Evolutionary conservation across 2,888 invertebrate genomes (phyloP).

Genomic region (Lasioglossum leucozonium): DNA sequence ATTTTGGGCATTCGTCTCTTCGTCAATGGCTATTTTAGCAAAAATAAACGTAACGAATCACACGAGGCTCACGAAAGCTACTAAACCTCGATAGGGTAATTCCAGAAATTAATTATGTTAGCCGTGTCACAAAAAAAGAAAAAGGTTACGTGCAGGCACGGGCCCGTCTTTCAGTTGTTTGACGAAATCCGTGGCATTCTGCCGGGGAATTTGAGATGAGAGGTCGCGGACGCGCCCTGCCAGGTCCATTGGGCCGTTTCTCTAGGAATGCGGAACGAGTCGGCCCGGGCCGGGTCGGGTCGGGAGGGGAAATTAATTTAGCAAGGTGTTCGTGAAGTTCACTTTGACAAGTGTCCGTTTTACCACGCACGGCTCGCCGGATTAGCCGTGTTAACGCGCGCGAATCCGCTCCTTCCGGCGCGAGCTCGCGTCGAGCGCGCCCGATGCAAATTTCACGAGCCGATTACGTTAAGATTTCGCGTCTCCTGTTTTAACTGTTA

Average conservation of each 20-base stretch:
- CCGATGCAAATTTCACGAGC: conserved; percentile 53
- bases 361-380: conserved; percentile 56
- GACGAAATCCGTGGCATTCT: conserved; percentile 70
- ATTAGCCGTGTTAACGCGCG: conserved; percentile 57
- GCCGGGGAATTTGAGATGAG: conserved; percentile 62
- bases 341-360: conserved; percentile 60
- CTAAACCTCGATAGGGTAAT: no score
- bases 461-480: conserved; percentile 48
- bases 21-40: no score
- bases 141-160: not conserved
- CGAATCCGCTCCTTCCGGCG: conserved; percentile 51
- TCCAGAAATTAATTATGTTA: no score
- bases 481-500: not conserved
- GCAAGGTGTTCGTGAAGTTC: conserved; percentile 57
- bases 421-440: conserved; percentile 29
- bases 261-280: conserved; percentile 75
- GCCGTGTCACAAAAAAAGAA: not conserved
- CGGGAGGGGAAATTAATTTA: conserved; percentile 75
- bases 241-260: conserved; percentile 34
- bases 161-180: conserved; percentile 49
- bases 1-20: no score
- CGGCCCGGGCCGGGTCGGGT: conserved; percentile 63
- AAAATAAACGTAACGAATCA: no score
- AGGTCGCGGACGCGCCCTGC: conserved; percentile 55
- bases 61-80: no score